These are phyloP conservation scores for Triplophysa rosa DNA, from an alignment of 2,113 vertebrate genomes.

Conservation along the genomic window DNA sequence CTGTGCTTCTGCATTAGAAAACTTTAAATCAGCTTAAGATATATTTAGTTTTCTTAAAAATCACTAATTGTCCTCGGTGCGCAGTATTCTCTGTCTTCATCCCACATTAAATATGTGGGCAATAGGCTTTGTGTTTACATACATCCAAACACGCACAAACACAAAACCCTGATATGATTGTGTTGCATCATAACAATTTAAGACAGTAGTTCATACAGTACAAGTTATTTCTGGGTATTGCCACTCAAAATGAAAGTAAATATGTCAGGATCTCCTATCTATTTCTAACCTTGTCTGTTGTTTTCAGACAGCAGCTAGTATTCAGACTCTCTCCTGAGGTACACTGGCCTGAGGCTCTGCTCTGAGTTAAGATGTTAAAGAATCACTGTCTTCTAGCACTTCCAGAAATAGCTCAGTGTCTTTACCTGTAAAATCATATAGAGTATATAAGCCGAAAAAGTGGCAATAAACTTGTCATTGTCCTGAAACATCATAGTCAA, in stretches of 20 bases:
- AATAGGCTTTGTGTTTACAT: too few species aligned
- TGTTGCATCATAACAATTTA: neutral
- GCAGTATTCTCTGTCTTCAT: too few species aligned
- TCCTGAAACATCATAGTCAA: neutral
- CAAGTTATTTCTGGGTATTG: neutral
- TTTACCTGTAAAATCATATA: neutral
- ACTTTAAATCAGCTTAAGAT: too few species aligned
- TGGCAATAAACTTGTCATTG: neutral
- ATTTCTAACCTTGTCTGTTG: neutral
- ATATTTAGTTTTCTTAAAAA: too few species aligned
- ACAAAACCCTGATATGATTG: too few species aligned
- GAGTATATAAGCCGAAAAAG: neutral
- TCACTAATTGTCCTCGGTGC: too few species aligned
- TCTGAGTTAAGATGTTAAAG: neutral
- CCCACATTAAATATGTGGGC: too few species aligned
- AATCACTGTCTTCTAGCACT: neutral
- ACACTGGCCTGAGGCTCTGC: neutral
- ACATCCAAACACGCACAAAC: too few species aligned
- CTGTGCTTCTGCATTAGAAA: too few species aligned
- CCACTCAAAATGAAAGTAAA: neutral
- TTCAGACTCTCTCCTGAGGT: neutral
- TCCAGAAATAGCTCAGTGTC: too few species aligned
- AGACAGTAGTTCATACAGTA: neutral
- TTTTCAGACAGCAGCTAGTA: neutral
- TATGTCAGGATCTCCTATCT: neutral